A percentile compares a stretch with the other conserved stretches of the same genome.
Evolutionary conservation across 2,888 invertebrate species (phyloP).

Genomic region (Polydrusus cervinus): DNA sequence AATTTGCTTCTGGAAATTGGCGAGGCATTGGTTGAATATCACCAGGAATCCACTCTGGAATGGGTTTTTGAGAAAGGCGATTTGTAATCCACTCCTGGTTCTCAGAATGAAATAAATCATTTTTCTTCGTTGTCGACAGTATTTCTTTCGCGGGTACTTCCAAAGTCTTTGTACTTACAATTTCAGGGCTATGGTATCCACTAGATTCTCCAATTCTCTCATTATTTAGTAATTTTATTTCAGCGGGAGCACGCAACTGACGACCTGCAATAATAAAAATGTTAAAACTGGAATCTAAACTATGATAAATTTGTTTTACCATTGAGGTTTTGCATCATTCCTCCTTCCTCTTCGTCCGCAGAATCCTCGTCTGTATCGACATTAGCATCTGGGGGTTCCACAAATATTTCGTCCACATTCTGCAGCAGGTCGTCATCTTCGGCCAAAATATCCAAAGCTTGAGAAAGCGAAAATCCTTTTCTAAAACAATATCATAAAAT

Average conservation of each 20-base stretch:
- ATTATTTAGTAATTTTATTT: background rate
- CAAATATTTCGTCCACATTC: too few species aligned
- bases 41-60: constrained; percentile 1
- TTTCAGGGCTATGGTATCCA: background rate
- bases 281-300: background rate
- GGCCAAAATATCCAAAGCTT: background rate
- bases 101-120: background rate
- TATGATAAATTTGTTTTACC: background rate
- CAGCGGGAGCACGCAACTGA: constrained; percentile 5
- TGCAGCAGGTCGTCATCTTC: background rate
- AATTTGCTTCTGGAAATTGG: constrained; percentile 8
- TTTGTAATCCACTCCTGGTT: constrained; percentile 2
- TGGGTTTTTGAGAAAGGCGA: background rate
- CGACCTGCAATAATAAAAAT: constrained; percentile 5
- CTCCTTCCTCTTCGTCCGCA: too few species aligned
- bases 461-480: constrained; percentile 3
- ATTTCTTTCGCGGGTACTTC: background rate
- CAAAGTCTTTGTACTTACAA: background rate
- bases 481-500: background rate
- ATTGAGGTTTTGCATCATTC: background rate
- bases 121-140: background rate
- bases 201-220: background rate
- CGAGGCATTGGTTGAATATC: background rate
- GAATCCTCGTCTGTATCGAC: constrained; percentile 1
- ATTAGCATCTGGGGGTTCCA: background rate